A percentile compares a stretch with the other conserved stretches of the same genome.
Evolutionary conservation across 2,113 vertebrate species (phyloP).

Genomic region (Myrmecobius fasciatus): DNA sequence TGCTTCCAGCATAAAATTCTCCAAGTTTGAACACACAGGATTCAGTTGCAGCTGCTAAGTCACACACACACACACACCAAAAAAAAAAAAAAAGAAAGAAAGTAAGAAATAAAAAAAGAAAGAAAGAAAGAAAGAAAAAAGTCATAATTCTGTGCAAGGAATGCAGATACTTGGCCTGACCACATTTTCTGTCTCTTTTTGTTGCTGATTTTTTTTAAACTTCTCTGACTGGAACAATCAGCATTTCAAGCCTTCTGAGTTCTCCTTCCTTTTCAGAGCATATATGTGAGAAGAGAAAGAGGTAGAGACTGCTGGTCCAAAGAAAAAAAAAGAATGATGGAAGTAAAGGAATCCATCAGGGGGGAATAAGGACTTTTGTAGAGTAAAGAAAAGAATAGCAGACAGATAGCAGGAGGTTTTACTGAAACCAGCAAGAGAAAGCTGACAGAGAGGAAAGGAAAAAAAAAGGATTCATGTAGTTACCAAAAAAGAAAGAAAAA

Average conservation of each 20-base stretch:
- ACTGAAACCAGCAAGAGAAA: slow-evolving; percentile 18
- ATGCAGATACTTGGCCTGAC: slow-evolving; percentile 66
- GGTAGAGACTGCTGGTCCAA: background rate
- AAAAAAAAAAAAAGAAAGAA: too few relatives aligned
- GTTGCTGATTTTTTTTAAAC: slow-evolving; percentile 57
- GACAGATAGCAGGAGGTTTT: background rate
- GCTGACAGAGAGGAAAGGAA: background rate
- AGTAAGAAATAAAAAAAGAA: slow-evolving; percentile 39
- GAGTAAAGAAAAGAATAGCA: slow-evolving; percentile 25
- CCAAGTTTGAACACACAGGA: slow-evolving; percentile 67
- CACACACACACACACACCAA: too few relatives aligned
- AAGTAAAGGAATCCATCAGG: slow-evolving; percentile 5
- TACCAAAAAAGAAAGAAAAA: slow-evolving; percentile 2
- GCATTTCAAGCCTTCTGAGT: slow-evolving; percentile 42
- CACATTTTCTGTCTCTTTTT: slow-evolving; percentile 39
- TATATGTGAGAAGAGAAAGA: background rate
- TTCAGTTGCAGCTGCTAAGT: slow-evolving; percentile 70
- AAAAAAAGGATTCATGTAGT: background rate
- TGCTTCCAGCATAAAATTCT: slow-evolving; percentile 50
- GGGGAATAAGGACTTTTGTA: slow-evolving; percentile 13
- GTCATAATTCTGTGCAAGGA: slow-evolving; percentile 63
- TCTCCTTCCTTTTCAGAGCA: slow-evolving; percentile 24
- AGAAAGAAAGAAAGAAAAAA: slow-evolving; percentile 54
- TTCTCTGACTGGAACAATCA: slow-evolving; percentile 71
- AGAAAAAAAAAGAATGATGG: background rate